A percentile compares a stretch with the other conserved stretches of the same genome.
These are phyloP conservation scores for Motacilla tschutschensis DNA, from an alignment of 2,113 vertebrate genomes.

Conservation along the genomic window DNA sequence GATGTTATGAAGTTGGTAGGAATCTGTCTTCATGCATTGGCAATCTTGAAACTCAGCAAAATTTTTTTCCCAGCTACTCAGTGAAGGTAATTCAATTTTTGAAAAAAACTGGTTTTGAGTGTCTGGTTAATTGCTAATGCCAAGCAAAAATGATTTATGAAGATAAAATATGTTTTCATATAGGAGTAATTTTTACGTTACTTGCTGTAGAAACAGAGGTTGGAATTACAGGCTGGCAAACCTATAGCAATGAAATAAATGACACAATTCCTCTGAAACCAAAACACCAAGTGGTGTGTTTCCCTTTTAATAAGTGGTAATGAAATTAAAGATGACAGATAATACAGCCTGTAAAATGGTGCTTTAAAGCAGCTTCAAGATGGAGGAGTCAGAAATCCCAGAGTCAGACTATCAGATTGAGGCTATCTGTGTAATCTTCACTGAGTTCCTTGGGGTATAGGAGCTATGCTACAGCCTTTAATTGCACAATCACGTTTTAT, in stretches of 20 bases:
- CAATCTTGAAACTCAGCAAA: neutral
- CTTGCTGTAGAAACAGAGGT: neutral
- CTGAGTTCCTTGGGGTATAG: neutral
- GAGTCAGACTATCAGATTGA: neutral
- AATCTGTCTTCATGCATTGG: neutral
- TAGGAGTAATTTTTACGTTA: neutral
- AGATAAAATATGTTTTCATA: neutral
- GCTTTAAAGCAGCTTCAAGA: neutral
- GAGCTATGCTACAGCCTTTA: neutral
- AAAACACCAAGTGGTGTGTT: neutral
- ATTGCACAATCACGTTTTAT: neutral
- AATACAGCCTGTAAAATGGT: neutral
- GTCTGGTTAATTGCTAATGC: neutral
- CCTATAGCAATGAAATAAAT: neutral
- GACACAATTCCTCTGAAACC: neutral
- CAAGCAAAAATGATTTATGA: neutral
- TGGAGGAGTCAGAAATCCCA: neutral
- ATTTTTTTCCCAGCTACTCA: neutral
- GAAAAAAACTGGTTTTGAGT: neutral
- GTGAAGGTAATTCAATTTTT: neutral
- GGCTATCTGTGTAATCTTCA: neutral
- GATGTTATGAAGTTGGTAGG: neutral
- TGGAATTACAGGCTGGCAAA: neutral
- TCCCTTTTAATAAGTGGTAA: neutral
- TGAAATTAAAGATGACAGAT: neutral